Base-by-base conservation (phyloP, 2,797 vertebrate genomes). In the Malurus splendens region DNA sequence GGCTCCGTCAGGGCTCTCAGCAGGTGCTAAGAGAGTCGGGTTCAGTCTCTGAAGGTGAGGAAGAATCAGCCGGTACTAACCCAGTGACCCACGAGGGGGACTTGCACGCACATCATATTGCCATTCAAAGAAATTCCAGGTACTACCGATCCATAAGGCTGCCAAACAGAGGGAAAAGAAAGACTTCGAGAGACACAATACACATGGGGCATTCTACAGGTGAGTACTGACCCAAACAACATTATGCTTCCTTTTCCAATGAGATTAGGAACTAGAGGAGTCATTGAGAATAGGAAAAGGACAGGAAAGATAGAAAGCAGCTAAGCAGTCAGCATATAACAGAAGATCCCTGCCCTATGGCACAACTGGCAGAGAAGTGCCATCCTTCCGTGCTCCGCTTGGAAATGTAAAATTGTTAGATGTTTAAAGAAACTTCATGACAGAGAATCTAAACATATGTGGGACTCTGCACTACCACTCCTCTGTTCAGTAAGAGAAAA, bases 101-200 rank as follows among this genome's bases (percentile, higher is more conserved):
- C 42, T 64, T 70, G 3, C 48, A 73, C 12, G 45, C 22, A 24
- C 7, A 3, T 14, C 51, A 86, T 72, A 94, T 87, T 52, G 87
- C 86, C 5, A 94, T 98, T 44, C 96, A 97, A 72, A 97, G 98
- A 70, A 97, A 97, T 85, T 98, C 97, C 65, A 89, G 66, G 62
- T 98, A 97, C 91, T 98, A 97, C 28, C 94, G 79, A 9, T 93
- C 97, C 16, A 42, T 97, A 90, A 97, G 95, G 88, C 89, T 56
- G 71, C 94, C 76, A 0, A 96, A 75, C 57, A 95, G 82, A 93
- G 76, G 30, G 51, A 94, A 89, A 52, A 92, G 60, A 60, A 93
- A 60, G 50, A 61, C 78, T 57, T 39, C 19, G 0, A 89, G 90
- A 11, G 87, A 95, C 18, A 16, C 87, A 15, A 11, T 2, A 50